phyloP scores from a whole-genome alignment of 2,888 invertebrate genomes.

The Seladonia tumulorum region DNA sequence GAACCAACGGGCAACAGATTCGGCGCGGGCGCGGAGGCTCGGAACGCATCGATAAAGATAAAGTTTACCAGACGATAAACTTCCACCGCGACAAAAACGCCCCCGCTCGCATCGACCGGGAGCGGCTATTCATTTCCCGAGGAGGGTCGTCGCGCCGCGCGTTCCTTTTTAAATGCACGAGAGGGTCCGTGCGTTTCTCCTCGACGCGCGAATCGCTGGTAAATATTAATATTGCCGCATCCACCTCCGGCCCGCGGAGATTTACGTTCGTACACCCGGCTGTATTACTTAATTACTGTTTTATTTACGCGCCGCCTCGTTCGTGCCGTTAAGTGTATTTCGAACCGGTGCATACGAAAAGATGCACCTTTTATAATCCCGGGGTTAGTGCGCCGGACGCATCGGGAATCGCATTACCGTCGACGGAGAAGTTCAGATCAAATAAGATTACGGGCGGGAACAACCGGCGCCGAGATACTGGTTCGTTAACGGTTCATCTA shows the following conservation, averaged over 20 bases:
- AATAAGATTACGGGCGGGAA: not conserved
- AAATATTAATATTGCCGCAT: constrained; percentile 52
- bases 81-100: constrained; percentile 53
- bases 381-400: not conserved
- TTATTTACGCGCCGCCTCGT: constrained; percentile 2
- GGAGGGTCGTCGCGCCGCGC: constrained; percentile 38
- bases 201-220: not conserved
- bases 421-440: not conserved
- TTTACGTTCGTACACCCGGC: constrained; percentile 29
- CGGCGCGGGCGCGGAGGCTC: constrained; percentile 14
- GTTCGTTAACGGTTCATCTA: not conserved
- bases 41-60: constrained; percentile 63
- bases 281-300: constrained; percentile 27
- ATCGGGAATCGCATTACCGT: not conserved
- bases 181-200: not conserved
- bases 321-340: not conserved
- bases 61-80: constrained; percentile 68
- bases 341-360: not conserved
- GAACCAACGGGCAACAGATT: constrained; percentile 8
- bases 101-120: constrained; percentile 12
- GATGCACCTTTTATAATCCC: not conserved
- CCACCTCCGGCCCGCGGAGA: constrained; percentile 2
- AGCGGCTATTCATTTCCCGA: constrained; percentile 59
- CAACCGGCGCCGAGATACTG: not conserved
- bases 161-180: constrained; percentile 46